Base-by-base conservation (phyloP, 2,888 invertebrate species). In the Sthenelais limicola region DNA sequence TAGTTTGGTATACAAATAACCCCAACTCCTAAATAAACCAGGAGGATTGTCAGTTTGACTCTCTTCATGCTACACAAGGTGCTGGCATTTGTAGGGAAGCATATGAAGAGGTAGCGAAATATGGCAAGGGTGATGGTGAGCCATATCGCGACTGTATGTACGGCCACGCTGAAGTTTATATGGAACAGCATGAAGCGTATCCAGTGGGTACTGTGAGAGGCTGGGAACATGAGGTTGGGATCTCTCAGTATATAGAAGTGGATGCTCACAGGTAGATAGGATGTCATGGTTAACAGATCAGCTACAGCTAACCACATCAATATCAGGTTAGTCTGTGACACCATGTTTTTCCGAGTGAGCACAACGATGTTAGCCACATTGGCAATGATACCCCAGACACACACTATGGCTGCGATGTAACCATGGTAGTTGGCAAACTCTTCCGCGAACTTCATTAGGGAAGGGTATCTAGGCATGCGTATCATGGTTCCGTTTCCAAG, bases 141-240 rank as follows among this genome's bases (percentile, higher is more conserved):
- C 92, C 95, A 96, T 79, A 96, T 96, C 0, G 96, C 95, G 77
- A 96, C 94, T 0, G 97, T 96, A 87, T 95, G 95, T 78, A 94
- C 91, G 58, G 93, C 91, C 88, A 96, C 95, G 30, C 94, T 92
- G 87, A 96, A 96, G 83, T 94, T 93, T 33, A 94, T 94, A 87
- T 97, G 96, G 82, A 96, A 94, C 72, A 89, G 82, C 32, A 88
- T 82, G 67, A 89, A 89, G 69, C 83, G 78, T 21, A 88, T 88
- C 89, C 89, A 89, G 38, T 80, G 80, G 62, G 83, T 82, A 58
- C 82, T 84, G 73, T 82, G 78, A 2, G 85, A 83, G 18, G 80
- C 73, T 5, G 83, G 83, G 35, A 81, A 80, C 0, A 67, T 69
- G 0, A 83, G 73, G 18, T 73, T 73, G 0, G 77, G 76, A 43